phyloP scores from a whole-genome alignment of 2,797 vertebrate species.

The Typhlichthys subterraneus region DNA sequence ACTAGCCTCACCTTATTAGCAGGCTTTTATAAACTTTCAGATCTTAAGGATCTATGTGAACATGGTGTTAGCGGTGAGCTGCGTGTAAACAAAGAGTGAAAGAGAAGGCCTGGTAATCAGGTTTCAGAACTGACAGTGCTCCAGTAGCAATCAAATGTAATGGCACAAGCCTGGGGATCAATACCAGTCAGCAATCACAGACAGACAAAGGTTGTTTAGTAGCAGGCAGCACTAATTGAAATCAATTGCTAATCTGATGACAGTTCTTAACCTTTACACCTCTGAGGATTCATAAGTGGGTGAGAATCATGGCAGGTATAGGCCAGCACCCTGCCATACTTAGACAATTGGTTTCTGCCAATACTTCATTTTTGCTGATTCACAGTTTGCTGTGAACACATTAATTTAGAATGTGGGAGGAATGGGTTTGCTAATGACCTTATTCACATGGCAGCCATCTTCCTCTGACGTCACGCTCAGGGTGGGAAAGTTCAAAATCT shows the following conservation, averaged over 20 bases:
- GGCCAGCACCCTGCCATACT: conserved; percentile 12
- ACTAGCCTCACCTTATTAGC: conserved; percentile 55
- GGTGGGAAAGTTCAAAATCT: no score
- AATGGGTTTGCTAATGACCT: neutral
- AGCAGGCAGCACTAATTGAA: conserved; percentile 79
- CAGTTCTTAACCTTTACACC: conserved; percentile 75
- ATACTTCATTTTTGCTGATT: conserved; percentile 69
- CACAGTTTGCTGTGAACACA: conserved; percentile 42
- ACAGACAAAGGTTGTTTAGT: conserved; percentile 83
- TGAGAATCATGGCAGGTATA: conserved; percentile 48
- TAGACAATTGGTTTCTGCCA: conserved; percentile 51
- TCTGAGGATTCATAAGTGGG: conserved; percentile 72
- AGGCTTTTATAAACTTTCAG: conserved; percentile 48
- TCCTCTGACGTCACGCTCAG: no score
- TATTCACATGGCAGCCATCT: no score
- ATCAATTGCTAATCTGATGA: conserved; percentile 86
- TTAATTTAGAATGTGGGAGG: conserved; percentile 6
- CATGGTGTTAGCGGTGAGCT: conserved; percentile 8
- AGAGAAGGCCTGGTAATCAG: conserved; percentile 58
- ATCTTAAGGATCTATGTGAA: conserved; percentile 21
- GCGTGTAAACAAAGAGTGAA: conserved; percentile 27
- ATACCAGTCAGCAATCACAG: conserved; percentile 76
- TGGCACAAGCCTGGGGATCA: conserved; percentile 75
- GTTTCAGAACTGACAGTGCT: conserved; percentile 60
- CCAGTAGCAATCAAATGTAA: conserved; percentile 74